Evolutionary conservation across 2,888 invertebrate species (phyloP).

Genomic region (Agonopterix heracliana): DNA sequence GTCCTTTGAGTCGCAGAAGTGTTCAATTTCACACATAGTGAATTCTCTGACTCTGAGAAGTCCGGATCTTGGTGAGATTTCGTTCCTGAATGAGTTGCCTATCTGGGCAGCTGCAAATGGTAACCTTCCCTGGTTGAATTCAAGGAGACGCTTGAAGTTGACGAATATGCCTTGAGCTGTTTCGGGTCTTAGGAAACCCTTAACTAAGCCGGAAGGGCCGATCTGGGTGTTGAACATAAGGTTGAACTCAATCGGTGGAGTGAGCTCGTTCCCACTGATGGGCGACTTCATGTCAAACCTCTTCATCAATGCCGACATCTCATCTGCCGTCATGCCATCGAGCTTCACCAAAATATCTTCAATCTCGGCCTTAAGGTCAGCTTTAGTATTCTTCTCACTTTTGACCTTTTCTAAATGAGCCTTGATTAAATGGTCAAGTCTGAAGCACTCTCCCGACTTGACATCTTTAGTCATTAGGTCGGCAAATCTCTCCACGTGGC

Average conservation of each 20-base stretch:
- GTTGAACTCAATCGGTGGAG: conserved; percentile 98
- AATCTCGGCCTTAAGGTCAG: conserved; percentile 83
- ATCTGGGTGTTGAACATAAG: conserved; percentile 99
- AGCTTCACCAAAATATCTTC: conserved; percentile 87
- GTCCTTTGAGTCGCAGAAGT: conserved; percentile 97
- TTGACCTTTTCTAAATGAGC: conserved; percentile 91
- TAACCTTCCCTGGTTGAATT: conserved; percentile 96
- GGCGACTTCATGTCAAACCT: conserved; percentile 97
- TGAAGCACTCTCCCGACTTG: conserved; percentile 97
- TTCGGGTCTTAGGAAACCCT: conserved; percentile 97
- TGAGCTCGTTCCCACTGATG: conserved; percentile 93
- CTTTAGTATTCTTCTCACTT: conserved; percentile 87
- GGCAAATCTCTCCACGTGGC: conserved; percentile 99
- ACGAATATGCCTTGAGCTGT: conserved; percentile 99
- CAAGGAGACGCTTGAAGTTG: conserved; percentile 97
- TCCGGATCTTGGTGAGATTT: conserved; percentile 98
- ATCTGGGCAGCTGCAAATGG: conserved; percentile 99
- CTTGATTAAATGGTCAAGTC: conserved; percentile 98
- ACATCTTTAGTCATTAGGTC: conserved; percentile 99
- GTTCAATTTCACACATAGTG: conserved; percentile 99
- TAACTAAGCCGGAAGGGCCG: conserved; percentile 95
- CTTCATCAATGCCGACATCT: conserved; percentile 90
- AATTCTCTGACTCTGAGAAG: conserved; percentile 97
- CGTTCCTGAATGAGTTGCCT: conserved; percentile 98
- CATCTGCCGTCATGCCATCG: conserved; percentile 93